Percentiles rank a stretch among this genome's conserved stretches.
These are phyloP conservation scores for Phaethornis superciliosus DNA, from an alignment of 2,113 vertebrate genomes.

Conservation along the genomic window DNA sequence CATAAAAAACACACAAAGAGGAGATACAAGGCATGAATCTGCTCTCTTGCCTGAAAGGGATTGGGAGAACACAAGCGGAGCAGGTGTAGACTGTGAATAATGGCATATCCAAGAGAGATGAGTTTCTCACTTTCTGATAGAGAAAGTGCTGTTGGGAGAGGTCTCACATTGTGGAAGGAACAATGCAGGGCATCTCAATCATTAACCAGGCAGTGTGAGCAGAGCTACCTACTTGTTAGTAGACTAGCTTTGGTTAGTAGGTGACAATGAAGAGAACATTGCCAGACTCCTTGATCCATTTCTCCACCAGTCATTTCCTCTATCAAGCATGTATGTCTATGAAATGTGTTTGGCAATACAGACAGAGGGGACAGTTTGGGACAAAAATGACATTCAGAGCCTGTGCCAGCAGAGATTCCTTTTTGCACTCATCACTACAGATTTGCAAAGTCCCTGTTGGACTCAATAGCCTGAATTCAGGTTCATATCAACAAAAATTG, in stretches of 20 bases:
- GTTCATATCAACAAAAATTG: neutral
- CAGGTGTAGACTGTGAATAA: neutral
- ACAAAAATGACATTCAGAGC: neutral
- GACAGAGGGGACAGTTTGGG: neutral
- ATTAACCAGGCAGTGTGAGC: neutral
- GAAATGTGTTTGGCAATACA: neutral
- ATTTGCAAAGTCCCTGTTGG: neutral
- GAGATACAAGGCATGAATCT: neutral
- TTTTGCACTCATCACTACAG: neutral
- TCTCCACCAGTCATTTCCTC: neutral
- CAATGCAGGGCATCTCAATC: neutral
- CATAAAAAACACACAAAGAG: neutral
- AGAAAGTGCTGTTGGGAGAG: neutral
- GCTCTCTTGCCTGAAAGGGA: neutral
- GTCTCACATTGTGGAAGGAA: neutral
- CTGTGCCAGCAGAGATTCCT: neutral
- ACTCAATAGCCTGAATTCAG: neutral
- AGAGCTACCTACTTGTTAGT: neutral
- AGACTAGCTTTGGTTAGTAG: neutral
- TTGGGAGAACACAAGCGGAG: neutral
- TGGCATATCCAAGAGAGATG: neutral
- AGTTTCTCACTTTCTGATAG: neutral
- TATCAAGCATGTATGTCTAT: rapidly evolving
- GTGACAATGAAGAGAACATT: neutral
- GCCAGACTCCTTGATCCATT: neutral